Evolutionary conservation across 2,113 vertebrate genomes (phyloP).

Genomic region (sheep (Ovis aries)): ARS-UI_Ramb_v3.0 NC_056073.1:16551001-16551500

Average conservation of each 20-base stretch:
- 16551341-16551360: neutral
- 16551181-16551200: neutral
- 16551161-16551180: neutral
- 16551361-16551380: neutral
- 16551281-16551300: neutral
- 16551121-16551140: neutral
- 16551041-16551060: neutral
- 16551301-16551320: neutral
- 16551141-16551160: neutral
- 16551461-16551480: neutral
- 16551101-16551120: neutral
- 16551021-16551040: neutral
- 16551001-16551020: neutral
- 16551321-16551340: neutral
- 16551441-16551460: neutral
- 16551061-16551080: neutral
- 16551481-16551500: neutral
- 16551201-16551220: neutral
- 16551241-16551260: neutral
- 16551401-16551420: neutral
- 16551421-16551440: neutral
- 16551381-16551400: neutral
- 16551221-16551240: neutral
- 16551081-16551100: neutral
- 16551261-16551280: neutral